phyloP scores from a whole-genome alignment of 2,888 invertebrate genomes.

The Gandaritis pyraliata region DNA sequence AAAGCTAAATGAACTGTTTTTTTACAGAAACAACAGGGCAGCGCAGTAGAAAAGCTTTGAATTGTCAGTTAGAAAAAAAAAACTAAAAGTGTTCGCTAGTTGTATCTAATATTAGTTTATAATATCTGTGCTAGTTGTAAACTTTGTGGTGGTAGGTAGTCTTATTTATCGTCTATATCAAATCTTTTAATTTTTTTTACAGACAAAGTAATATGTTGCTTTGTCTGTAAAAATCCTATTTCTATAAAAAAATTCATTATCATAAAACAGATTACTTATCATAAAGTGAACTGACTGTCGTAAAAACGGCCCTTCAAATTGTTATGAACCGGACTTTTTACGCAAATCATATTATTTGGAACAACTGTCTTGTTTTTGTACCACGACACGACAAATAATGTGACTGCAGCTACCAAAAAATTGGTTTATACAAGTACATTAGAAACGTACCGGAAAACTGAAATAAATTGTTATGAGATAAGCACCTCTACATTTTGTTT shows the following conservation, averaged over 20 bases:
- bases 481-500: no score
- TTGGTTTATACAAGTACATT: slow-evolving; percentile 17
- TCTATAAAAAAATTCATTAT: slow-evolving; percentile 1
- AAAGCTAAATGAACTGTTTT: slow-evolving; percentile 6
- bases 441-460: slow-evolving; percentile 20
- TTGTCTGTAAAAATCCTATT: not conserved
- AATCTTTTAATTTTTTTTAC: no score
- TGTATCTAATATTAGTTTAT: no score
- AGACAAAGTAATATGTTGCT: no score
- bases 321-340: slow-evolving; percentile 18
- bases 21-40: not conserved
- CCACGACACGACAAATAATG: slow-evolving; percentile 4
- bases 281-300: slow-evolving; percentile 18
- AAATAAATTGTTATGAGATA: slow-evolving; percentile 14
- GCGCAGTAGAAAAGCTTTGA: no score
- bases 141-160: no score
- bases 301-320: slow-evolving; percentile 30
- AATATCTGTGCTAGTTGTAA: no score
- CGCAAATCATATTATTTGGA: slow-evolving; percentile 25
- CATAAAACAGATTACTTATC: slow-evolving; percentile 7
- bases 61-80: no score
- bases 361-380: slow-evolving; percentile 24
- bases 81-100: no score
- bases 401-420: not conserved
- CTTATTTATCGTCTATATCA: no score